Base-by-base conservation (phyloP, 92 coral and sea anemone genomes). In the Umimayanthus kanabou region DNA sequence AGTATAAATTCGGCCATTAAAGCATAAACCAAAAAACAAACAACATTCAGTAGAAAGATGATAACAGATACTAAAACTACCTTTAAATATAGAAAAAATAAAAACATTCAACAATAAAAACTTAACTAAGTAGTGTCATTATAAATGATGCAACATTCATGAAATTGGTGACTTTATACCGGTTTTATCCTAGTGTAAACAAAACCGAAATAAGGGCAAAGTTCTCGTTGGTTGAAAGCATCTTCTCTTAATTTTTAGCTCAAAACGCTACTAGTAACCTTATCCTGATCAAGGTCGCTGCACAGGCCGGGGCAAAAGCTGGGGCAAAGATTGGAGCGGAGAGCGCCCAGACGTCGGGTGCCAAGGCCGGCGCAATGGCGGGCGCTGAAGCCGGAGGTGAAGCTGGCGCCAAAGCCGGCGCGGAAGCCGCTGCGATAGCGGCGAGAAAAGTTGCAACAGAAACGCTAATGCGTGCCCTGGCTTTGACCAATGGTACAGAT, bases 261-360 rank as follows among this genome's bases (percentile, higher is more conserved):
- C 28, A 70, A 61, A 87, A 73, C 8, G 80, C 76, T 40, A 82
- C 73, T 22, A 87, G 80, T 81, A 76, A 73, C 22, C n/a, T 85
- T 26, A 73, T 84, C 1, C 42, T 92, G 29, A 23, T 92, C 57
- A 73, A 75, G 55, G 90, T 95, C 71, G 96, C 96, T 47, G 98
- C 98, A 7, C 87, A 53, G 23, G 92, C 95, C 10, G 97, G 91
- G 1, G 90, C 93, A 3, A 39, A 76, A 47, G 90, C 97, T 26
- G 97, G 95, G 10, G 97, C 88, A 9, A 65, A 33, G 15, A 80
- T 91, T 43, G 97, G 92, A 26, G 90, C 90, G 2, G 45, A 20
- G 67, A 87, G 69, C 15, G 94, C 90, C 26, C n/a, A 40, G 50
- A 72, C 16, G 2, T 75, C 90, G 5, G 90, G 91, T 22, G 73